These are phyloP conservation scores for Diaphora mendica DNA, from an alignment of 2,888 invertebrate species.

Conservation along the genomic window DNA sequence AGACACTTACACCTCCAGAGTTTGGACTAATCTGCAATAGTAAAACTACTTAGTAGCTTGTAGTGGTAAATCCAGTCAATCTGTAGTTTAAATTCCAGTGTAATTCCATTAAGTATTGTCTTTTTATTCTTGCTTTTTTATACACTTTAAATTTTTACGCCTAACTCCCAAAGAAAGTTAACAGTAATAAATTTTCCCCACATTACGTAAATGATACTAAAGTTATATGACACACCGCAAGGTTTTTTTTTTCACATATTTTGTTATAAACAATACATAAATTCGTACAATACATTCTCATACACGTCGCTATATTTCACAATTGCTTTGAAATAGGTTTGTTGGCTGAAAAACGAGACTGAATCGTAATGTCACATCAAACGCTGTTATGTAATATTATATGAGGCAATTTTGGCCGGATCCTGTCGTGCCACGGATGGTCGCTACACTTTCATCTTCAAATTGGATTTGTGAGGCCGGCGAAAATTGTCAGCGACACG, in stretches of 20 bases:
- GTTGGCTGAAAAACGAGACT: conserved; percentile 21
- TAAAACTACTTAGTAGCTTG: no score
- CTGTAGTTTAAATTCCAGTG: no score
- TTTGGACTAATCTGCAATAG: no score
- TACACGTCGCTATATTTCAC: neutral
- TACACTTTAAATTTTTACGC: no score
- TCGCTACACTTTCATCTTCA: conserved; percentile 45
- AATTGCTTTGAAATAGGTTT: conserved; percentile 6
- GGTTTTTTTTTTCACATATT: neutral
- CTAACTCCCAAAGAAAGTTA: neutral
- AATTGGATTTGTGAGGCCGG: conserved; percentile 52
- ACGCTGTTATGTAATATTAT: conserved; percentile 33
- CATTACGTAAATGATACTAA: no score
- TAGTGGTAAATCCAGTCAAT: no score
- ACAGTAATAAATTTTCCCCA: neutral
- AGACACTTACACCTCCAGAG: no score
- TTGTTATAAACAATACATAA: neutral
- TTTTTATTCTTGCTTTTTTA: no score
- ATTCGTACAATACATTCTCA: neutral
- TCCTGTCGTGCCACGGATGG: conserved; percentile 24
- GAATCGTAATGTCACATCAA: conserved; percentile 31
- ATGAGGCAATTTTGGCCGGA: conserved; percentile 30
- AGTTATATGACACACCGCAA: no score
- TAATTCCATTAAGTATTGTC: no score
- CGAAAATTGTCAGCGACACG: conserved; percentile 33